These are phyloP conservation scores for Monochamus saltuarius DNA, from an alignment of 1,140 invertebrate genomes.

Conservation along the genomic window DNA sequence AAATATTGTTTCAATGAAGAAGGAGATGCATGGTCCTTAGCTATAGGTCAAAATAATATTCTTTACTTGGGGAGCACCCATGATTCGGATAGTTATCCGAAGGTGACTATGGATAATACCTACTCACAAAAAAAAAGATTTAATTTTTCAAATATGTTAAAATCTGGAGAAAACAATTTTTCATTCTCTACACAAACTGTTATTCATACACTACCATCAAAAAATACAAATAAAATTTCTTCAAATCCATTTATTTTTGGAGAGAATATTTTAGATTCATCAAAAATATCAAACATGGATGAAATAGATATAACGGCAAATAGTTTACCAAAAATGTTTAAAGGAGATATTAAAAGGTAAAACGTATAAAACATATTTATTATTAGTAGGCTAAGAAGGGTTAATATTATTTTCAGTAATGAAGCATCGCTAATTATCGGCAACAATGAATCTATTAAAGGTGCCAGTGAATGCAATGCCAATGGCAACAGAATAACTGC, in stretches of 20 bases:
- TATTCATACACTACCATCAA: slow-evolving; percentile 35
- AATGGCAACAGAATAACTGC: slow-evolving; percentile 79
- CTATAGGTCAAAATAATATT: slow-evolving; percentile 66
- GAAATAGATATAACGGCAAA: slow-evolving; percentile 62
- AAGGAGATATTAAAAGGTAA: slow-evolving; percentile 61
- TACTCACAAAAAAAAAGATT: slow-evolving; percentile 16
- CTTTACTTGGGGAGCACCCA: slow-evolving; percentile 61
- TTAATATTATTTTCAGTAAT: slow-evolving; percentile 6
- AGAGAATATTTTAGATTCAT: slow-evolving; percentile 42
- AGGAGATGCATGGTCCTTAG: slow-evolving; percentile 76
- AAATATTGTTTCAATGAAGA: slow-evolving; percentile 71
- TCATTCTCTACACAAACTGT: slow-evolving; percentile 37
- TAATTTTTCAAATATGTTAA: slow-evolving; percentile 31
- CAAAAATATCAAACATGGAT: slow-evolving; percentile 49
- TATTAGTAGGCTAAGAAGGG: neutral
- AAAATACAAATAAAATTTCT: slow-evolving; percentile 27
- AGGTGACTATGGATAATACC: slow-evolving; percentile 16
- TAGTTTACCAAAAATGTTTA: slow-evolving; percentile 71
- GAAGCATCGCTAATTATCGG: neutral
- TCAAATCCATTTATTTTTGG: slow-evolving; percentile 66
- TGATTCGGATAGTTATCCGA: slow-evolving; percentile 23
- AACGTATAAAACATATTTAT: no score
- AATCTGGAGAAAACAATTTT: slow-evolving; percentile 36
- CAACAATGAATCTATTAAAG: neutral
- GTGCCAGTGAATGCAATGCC: slow-evolving; percentile 62